phyloP scores from a whole-genome alignment of 2,797 vertebrate genomes.

The Dallia pectoralis region DNA sequence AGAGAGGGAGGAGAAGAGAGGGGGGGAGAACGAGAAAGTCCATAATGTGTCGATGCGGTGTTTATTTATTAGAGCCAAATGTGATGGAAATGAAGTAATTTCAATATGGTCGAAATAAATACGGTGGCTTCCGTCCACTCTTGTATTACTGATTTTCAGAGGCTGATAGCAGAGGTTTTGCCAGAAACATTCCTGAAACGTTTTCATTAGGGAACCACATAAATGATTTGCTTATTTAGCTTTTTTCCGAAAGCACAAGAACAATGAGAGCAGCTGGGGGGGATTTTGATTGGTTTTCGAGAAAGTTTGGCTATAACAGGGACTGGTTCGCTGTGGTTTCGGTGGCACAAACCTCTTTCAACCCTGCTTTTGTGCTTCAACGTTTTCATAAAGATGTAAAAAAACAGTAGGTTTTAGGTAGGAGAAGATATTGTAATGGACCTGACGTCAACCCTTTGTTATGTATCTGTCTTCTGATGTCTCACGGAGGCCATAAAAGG shows the following conservation, averaged over 20 bases:
- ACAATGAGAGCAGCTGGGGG: neutral
- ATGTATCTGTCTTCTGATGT: constrained; percentile 1
- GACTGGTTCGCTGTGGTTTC: neutral
- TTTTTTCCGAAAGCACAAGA: constrained; percentile 25
- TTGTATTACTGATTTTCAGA: constrained; percentile 28
- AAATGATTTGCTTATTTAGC: constrained; percentile 23
- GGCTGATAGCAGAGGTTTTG: constrained; percentile 24
- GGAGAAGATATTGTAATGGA: neutral
- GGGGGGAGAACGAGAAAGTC: no score
- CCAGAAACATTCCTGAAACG: constrained; percentile 19
- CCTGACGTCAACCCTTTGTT: neutral
- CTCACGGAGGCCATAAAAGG: constrained; percentile 8
- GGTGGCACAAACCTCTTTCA: no score
- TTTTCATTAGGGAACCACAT: constrained; percentile 12
- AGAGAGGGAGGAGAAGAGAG: no score
- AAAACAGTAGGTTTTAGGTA: neutral
- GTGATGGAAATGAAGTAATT: neutral
- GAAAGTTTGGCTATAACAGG: neutral
- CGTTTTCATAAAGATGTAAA: neutral
- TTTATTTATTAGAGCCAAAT: constrained; percentile 49
- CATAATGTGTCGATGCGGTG: constrained; percentile 2
- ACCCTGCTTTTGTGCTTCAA: neutral
- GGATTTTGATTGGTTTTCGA: neutral
- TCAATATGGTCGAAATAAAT: neutral
- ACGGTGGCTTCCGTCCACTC: neutral